These are phyloP conservation scores for Eilema caniola DNA, from an alignment of 2,888 invertebrate genomes.

Conservation along the genomic window DNA sequence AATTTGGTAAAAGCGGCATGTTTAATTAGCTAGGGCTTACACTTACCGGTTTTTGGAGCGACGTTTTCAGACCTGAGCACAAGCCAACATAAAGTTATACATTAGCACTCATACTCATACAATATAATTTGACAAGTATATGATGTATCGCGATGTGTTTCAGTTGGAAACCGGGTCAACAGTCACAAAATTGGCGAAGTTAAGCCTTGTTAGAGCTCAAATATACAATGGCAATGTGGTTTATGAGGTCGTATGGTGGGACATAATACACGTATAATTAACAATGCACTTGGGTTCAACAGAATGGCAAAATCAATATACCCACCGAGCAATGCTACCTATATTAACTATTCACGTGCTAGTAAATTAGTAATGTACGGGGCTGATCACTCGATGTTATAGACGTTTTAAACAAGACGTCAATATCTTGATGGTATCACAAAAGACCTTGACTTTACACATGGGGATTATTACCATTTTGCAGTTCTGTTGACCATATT, in stretches of 20 bases:
- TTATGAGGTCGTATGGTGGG: slow-evolving; percentile 36
- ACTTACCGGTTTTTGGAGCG: slow-evolving; percentile 19
- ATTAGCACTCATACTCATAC: slow-evolving; percentile 23
- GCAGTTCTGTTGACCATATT: slow-evolving; percentile 12
- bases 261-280: slow-evolving; percentile 47
- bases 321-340: slow-evolving; percentile 48
- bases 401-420: slow-evolving; percentile 32
- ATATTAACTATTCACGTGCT: slow-evolving; percentile 62
- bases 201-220: slow-evolving; percentile 44
- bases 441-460: neutral
- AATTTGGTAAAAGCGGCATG: slow-evolving; percentile 19
- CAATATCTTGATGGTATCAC: slow-evolving; percentile 20
- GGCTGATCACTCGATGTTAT: slow-evolving; percentile 38
- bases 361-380: slow-evolving; percentile 40
- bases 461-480: slow-evolving; percentile 2
- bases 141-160: slow-evolving; percentile 37
- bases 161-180: slow-evolving; percentile 50
- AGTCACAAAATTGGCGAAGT: slow-evolving; percentile 48
- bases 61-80: slow-evolving; percentile 15
- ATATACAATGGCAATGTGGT: slow-evolving; percentile 44
- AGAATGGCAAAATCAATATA: slow-evolving; percentile 72
- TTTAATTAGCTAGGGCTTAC: slow-evolving; percentile 16
- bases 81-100: slow-evolving; percentile 24
- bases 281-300: slow-evolving; percentile 52
- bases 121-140: slow-evolving; percentile 35